Evolutionary conservation across 1,140 invertebrate genomes (phyloP), one percentile per base, ranked within the genome.

Genomic region (Heliconius melpomene): DNA sequence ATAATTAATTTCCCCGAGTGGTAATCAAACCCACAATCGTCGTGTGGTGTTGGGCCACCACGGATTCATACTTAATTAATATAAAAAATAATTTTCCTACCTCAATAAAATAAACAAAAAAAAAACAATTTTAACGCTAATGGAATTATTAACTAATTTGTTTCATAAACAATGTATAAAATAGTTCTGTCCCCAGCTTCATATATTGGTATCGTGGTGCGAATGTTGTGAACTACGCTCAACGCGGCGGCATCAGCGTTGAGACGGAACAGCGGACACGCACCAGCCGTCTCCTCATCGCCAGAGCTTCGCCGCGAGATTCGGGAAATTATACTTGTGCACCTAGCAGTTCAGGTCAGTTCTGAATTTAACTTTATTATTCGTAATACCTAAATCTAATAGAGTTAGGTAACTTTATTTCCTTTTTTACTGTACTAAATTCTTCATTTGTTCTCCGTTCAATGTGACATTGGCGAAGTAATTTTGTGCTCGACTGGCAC

Each of bases 241-340:
- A 97, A 86, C 95, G 97, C 20, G 97, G 97, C 54, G 97, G 97
- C 66, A 98, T 98, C 85, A 98, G 96, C 86, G 97, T 98, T 32
- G 96, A 98, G 32, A 98, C 98, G 1, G 98, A 98, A 88, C 97
- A 98, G 88, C 96, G 97, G 83, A 98, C 97, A 40, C 96, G 97
- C 78, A 98, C 97, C 78, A 98, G 97, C 81, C 96, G 97, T 82
- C 95, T 98, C 85, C 95, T 98, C 77, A 98, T 98, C 88, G 97
- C 97, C 26, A 95, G 96, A 82, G 97, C 97, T 40, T 94, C 96
- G 73, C 96, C 97, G 26, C 95, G 96, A 81, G 97, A 98, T 93
- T 97, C 97, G 9, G 98, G 98, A 26, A 98, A 98, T 94, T 98
- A 98, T 93, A 98, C 97, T 9, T 98, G 98, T 89, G 96, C 97